Conservation (phyloP, 2,888 invertebrate genomes). For the Catocala nupta region DNA sequence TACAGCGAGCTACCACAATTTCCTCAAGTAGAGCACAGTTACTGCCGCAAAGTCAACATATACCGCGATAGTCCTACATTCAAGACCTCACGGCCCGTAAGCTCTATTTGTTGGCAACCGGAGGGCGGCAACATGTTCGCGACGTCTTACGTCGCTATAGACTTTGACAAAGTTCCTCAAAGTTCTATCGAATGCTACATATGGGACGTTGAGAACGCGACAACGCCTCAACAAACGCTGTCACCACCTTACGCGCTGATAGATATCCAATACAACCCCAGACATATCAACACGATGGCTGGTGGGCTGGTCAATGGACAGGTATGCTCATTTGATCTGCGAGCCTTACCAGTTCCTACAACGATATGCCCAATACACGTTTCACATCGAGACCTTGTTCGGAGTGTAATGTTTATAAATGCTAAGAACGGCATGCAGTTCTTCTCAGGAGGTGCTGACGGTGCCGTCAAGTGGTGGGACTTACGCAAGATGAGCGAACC, state of each 20-base stretch:
- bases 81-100: slow-evolving; percentile 88
- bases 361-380: slow-evolving; percentile 91
- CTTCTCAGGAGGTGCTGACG: slow-evolving; percentile 96
- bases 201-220: slow-evolving; percentile 97
- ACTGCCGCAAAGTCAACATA: slow-evolving; percentile 93
- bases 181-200: slow-evolving; percentile 85
- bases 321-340: slow-evolving; percentile 92
- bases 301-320: slow-evolving; percentile 91
- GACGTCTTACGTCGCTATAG: slow-evolving; percentile 93
- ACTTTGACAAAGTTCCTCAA: slow-evolving; percentile 67
- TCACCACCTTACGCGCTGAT: slow-evolving; percentile 91
- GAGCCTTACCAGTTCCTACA: slow-evolving; percentile 90
- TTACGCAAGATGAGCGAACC: slow-evolving; percentile 89
- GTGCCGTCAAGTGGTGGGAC: slow-evolving; percentile 95
- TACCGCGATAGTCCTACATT: slow-evolving; percentile 89
- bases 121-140: slow-evolving; percentile 93
- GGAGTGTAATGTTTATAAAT: slow-evolving; percentile 94
- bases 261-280: slow-evolving; percentile 94
- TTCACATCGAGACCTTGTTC: slow-evolving; percentile 95
- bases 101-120: slow-evolving; percentile 95
- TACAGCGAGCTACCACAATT: slow-evolving; percentile 91
- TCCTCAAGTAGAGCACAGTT: slow-evolving; percentile 88
- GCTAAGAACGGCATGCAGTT: slow-evolving; percentile 97
- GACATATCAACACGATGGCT: slow-evolving; percentile 90
- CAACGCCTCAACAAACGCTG: slow-evolving; percentile 90